Evolutionary conservation across 1,140 invertebrate genomes (phyloP), one percentile per base, ranked within the genome.

Genomic region (Solenopsis invicta): DNA sequence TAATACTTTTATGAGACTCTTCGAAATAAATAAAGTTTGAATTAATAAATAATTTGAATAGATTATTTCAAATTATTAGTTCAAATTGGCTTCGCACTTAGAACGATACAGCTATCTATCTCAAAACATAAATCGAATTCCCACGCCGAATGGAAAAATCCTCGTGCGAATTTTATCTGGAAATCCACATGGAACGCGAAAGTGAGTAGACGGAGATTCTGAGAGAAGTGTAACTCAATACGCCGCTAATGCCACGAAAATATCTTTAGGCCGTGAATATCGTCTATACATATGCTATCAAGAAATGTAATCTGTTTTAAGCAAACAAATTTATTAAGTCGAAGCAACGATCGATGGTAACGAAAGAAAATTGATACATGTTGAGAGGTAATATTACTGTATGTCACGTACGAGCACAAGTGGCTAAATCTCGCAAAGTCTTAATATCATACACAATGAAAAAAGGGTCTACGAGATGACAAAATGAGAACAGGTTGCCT

Each of bases 161-260:
- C 90, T 91, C 92, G 92, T 93, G 93, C 89, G 92, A 93, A 93
- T 91, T 89, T 81, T 59, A 56, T 62, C 48, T 69, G 59, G 71
- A 82, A 89, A 87, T 88, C 82, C 89, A 87, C 74, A 59, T 84
- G 75, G 89, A 67, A 62, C 54, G 61, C 16, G 67, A n/a, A 24
- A 71, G 74, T 45, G 67, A 78, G 80, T 50, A 50, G 69, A 54
- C 69, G n/a, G 85, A 87, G 64, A 78, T 87, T 87, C 77, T 24
- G 56, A 50, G 59, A 69, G 76, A 78, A 82, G 48, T 81, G 78
- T 84, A 89, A 90, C 85, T 89, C 85, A 85, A 89, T 89, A 89
- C 78, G 84, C 48, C 54, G 78, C 64, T 89, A 88, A 88, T 89
- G 69, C 75, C 59, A 75, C 18, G 41, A 52, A 67, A 88, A 89